Conservation (phyloP, 1,140 invertebrate species). For the Hetaerina americana region DNA sequence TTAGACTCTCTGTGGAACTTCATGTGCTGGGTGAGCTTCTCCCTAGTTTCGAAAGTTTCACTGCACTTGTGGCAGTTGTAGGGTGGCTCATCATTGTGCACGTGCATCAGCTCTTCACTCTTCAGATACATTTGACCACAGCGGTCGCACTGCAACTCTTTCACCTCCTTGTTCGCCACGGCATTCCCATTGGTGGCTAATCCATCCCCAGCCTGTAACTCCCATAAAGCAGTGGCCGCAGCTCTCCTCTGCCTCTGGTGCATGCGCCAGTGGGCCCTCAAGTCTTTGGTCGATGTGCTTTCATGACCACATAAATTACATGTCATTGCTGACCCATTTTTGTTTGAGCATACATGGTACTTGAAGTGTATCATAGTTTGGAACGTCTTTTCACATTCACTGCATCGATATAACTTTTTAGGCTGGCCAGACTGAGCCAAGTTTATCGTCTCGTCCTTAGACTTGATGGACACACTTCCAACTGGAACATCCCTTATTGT, state of each 20-base stretch:
- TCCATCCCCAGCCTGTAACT: background rate
- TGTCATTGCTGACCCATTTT: background rate
- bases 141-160: background rate
- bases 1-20: slow-evolving; percentile 43
- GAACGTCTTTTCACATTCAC: background rate
- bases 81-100: slow-evolving; percentile 37
- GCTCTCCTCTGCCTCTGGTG: background rate
- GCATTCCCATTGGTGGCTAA: background rate
- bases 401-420: background rate
- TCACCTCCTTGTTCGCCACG: background rate
- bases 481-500: background rate
- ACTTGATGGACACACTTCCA: background rate
- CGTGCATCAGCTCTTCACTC: slow-evolving; percentile 32
- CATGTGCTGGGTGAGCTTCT: slow-evolving; percentile 53
- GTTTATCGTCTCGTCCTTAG: background rate
- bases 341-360: background rate
- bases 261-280: background rate
- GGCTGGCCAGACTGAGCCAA: background rate
- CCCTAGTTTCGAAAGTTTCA: slow-evolving; percentile 45
- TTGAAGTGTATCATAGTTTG: background rate
- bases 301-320: background rate
- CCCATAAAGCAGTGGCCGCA: background rate
- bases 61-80: slow-evolving; percentile 50
- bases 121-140: background rate
- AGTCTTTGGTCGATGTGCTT: background rate